A percentile compares a stretch with the other conserved stretches of the same genome.
These are phyloP conservation scores for Halichoeres trimaculatus DNA, from an alignment of 2,113 vertebrate genomes.

Conservation along the genomic window DNA sequence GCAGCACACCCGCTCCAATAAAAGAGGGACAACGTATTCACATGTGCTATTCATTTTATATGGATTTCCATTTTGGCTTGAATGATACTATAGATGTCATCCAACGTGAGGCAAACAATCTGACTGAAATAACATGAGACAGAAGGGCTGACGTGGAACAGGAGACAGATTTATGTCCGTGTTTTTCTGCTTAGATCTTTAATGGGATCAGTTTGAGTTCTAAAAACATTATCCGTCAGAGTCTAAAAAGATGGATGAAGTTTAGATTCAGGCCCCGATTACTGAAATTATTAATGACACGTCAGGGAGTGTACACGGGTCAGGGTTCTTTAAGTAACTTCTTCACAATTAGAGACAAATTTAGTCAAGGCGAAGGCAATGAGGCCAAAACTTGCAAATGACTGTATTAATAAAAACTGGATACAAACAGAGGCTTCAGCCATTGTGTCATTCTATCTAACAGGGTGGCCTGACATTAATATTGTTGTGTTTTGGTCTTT, in stretches of 20 bases:
- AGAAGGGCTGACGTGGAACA: conserved; percentile 1
- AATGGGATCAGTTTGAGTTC: neutral
- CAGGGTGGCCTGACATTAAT: too few relatives aligned
- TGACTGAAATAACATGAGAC: conserved; percentile 14
- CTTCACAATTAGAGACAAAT: too few relatives aligned
- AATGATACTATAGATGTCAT: neutral
- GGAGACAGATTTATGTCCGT: neutral
- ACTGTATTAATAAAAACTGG: too few relatives aligned
- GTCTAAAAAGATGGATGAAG: neutral
- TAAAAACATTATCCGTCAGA: neutral
- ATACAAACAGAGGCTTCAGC: too few relatives aligned
- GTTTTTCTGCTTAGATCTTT: neutral
- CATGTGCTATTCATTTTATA: conserved; percentile 50
- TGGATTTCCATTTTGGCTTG: conserved; percentile 17
- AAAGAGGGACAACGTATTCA: conserved; percentile 29
- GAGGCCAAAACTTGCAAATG: too few relatives aligned
- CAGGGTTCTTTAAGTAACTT: neutral
- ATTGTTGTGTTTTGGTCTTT: too few relatives aligned
- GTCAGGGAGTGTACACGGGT: too few relatives aligned
- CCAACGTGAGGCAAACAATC: conserved; percentile 1
- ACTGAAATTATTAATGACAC: too few relatives aligned
- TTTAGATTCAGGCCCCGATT: neutral
- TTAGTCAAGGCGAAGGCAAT: too few relatives aligned
- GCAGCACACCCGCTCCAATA: conserved; percentile 29
- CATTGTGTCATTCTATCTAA: too few relatives aligned